Percentiles rank a stretch among this genome's conserved stretches.
Evolutionary conservation across 2,888 invertebrate species (phyloP).

Genomic region (Acleris literana): DNA sequence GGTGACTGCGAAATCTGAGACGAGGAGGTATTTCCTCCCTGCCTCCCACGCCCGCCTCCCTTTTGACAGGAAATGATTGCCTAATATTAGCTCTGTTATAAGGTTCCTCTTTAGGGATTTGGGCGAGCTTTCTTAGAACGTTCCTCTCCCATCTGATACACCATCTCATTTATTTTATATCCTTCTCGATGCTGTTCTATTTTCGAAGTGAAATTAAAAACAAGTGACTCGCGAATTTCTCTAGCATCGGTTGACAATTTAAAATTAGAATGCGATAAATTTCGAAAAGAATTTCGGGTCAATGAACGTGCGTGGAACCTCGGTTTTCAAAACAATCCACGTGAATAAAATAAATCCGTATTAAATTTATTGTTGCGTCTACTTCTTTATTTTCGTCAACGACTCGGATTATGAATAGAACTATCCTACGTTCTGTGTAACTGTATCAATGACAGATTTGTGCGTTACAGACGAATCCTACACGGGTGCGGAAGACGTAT

Average conservation of each 20-base stretch:
- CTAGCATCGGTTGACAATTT: constrained; percentile 44
- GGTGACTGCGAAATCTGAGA: constrained; percentile 76
- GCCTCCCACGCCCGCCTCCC: constrained; percentile 62
- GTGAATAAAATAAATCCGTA: constrained; percentile 63
- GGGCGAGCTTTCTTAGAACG: constrained; percentile 57
- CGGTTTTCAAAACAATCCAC: constrained; percentile 67
- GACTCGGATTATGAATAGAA: constrained; percentile 68
- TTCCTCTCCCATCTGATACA: constrained; percentile 37
- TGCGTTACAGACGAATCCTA: constrained; percentile 69
- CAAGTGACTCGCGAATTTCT: constrained; percentile 20
- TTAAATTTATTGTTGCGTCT: constrained; percentile 71
- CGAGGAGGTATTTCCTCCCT: constrained; percentile 71
- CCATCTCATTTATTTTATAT: constrained; percentile 34
- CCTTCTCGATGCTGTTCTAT: constrained; percentile 28
- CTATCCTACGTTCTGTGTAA: constrained; percentile 51
- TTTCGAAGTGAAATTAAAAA: constrained; percentile 23
- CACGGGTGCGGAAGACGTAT: constrained; percentile 47
- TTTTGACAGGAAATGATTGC: constrained; percentile 83
- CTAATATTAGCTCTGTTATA: constrained; percentile 83
- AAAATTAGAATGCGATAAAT: constrained; percentile 63
- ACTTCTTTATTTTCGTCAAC: constrained; percentile 76
- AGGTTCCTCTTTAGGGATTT: constrained; percentile 77
- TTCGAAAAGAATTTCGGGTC: constrained; percentile 67
- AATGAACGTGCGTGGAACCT: constrained; percentile 55
- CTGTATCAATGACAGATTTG: constrained; percentile 77